phyloP scores from a whole-genome alignment of 2,797 vertebrate species.

The Acridotheres tristis region DNA sequence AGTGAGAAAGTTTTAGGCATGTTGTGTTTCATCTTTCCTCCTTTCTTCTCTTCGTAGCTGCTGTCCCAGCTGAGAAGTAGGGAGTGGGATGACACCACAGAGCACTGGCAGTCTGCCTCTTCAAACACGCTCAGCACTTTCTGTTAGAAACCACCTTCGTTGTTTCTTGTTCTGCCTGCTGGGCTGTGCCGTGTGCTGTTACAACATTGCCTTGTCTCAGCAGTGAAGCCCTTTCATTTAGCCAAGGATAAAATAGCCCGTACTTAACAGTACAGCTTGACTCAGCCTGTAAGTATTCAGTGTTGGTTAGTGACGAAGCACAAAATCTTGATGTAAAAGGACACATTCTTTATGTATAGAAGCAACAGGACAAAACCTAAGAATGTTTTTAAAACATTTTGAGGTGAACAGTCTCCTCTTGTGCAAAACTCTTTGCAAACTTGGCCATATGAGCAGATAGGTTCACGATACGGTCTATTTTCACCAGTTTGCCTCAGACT shows the following conservation, averaged over 20 bases:
- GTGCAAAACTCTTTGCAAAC: neutral
- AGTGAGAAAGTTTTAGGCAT: neutral
- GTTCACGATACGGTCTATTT: neutral
- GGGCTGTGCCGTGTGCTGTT: neutral
- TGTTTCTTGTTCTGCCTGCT: conserved; percentile 4
- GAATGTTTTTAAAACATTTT: neutral
- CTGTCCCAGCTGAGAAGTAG: conserved; percentile 14
- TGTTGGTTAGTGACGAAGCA: neutral
- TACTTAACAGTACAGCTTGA: conserved; percentile 7
- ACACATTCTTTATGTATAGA: neutral
- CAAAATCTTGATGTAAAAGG: neutral
- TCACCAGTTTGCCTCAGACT: neutral
- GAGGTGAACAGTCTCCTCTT: neutral
- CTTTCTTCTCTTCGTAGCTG: conserved; percentile 3
- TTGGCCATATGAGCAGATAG: neutral
- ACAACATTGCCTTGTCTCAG: conserved; percentile 28
- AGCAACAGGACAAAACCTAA: neutral
- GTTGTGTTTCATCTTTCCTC: neutral
- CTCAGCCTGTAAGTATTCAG: conserved; percentile 35
- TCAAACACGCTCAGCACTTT: conserved; percentile 2
- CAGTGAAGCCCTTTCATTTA: neutral
- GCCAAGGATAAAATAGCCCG: neutral
- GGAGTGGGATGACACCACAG: conserved; percentile 31
- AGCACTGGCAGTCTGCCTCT: conserved; percentile 44
- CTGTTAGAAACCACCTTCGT: conserved; percentile 25